A percentile compares a stretch with the other conserved stretches of the same genome.
Evolutionary conservation across 2,888 invertebrate species (phyloP).

Genomic region (Tinea trinotella): DNA sequence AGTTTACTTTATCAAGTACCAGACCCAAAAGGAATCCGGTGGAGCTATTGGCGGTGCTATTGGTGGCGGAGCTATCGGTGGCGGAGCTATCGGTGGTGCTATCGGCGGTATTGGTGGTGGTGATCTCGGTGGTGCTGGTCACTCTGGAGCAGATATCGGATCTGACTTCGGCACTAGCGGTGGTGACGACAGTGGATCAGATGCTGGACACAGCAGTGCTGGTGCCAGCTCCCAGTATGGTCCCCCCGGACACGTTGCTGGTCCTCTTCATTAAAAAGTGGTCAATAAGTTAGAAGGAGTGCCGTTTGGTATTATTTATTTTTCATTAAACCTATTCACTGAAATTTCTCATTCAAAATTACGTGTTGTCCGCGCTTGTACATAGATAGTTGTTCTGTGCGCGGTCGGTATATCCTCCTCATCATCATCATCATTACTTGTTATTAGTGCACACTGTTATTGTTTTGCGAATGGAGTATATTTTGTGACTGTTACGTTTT

Average conservation of each 20-base stretch:
- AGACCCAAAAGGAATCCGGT: slow-evolving; percentile 74
- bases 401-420: neutral
- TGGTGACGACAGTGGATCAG: slow-evolving; percentile 36
- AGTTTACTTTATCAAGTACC: slow-evolving; percentile 91
- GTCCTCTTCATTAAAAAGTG: slow-evolving; percentile 54
- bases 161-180: slow-evolving; percentile 48
- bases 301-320: slow-evolving; percentile 15
- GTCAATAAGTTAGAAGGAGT: neutral
- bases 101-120: slow-evolving; percentile 39
- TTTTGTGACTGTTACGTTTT: slow-evolving; percentile 63
- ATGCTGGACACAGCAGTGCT: slow-evolving; percentile 45
- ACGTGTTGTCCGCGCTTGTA: slow-evolving; percentile 44
- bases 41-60: slow-evolving; percentile 48
- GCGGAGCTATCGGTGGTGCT: slow-evolving; percentile 41
- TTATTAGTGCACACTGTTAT: slow-evolving; percentile 69
- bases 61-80: slow-evolving; percentile 40
- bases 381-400: slow-evolving; percentile 46
- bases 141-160: slow-evolving; percentile 43
- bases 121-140: slow-evolving; percentile 38
- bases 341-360: neutral
- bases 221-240: slow-evolving; percentile 63
- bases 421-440: slow-evolving; percentile 49
- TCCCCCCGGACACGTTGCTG: slow-evolving; percentile 64
- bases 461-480: slow-evolving; percentile 55
- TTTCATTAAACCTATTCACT: slow-evolving; percentile 3